Evolutionary conservation across 2,888 invertebrate species (phyloP).

Genomic region (Yponomeuta sedellus): DNA sequence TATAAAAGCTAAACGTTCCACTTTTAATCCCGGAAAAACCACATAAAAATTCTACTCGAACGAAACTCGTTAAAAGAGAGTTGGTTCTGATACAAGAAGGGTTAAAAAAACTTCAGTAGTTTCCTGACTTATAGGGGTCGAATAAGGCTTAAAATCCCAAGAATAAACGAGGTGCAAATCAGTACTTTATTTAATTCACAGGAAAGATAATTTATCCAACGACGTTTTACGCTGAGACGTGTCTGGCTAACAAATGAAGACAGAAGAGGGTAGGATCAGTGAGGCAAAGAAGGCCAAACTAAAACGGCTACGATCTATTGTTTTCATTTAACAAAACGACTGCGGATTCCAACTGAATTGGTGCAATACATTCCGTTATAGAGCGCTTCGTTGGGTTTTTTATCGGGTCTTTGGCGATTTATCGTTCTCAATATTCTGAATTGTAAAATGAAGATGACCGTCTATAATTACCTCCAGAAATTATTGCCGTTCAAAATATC

Average conservation of each 20-base stretch:
- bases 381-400: neutral
- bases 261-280: conserved; percentile 1
- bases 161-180: neutral
- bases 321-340: conserved; percentile 12
- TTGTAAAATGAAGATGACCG: neutral
- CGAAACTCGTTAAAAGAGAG: too few relatives aligned
- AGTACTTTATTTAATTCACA: neutral
- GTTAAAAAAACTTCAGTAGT: too few relatives aligned
- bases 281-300: neutral
- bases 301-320: conserved; percentile 5
- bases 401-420: conserved; percentile 1
- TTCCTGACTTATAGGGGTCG: too few relatives aligned
- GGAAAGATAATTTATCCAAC: neutral
- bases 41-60: too few relatives aligned
- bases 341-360: conserved; percentile 8
- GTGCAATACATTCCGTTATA: conserved; percentile 8
- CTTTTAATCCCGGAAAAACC: too few relatives aligned
- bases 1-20: too few relatives aligned
- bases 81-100: too few relatives aligned
- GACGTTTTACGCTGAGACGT: neutral
- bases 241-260: neutral
- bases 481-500: too few relatives aligned
- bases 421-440: neutral
- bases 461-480: neutral
- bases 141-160: too few relatives aligned